Base-by-base conservation (phyloP, 2,113 vertebrate species). In the Pterocles burchelli region DNA sequence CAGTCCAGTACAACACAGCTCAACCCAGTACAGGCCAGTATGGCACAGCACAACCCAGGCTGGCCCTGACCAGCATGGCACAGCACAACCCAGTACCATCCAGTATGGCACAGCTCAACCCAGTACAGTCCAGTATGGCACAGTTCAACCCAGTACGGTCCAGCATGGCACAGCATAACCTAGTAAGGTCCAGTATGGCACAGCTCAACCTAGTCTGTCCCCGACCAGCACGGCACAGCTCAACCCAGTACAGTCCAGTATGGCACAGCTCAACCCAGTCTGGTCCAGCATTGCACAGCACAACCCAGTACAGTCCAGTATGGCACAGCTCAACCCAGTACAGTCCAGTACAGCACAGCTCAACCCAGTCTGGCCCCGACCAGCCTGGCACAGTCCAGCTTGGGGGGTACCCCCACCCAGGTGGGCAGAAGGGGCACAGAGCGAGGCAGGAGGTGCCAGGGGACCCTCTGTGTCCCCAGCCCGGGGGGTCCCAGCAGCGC, bases 331-430 rank as follows among this genome's bases (percentile, higher is more conserved):
- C 20, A 3, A 51, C 15, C 20, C 4, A 8, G 31, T 14, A 12
- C 36, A 11, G 58, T 52, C 5, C 22, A 13, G 54, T 0, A n/a
- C n/a, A n/a, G 28, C 72, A 21, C 24, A 28, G 52, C 33, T 28
- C 20, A 3, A 51, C 15, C 20, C 4, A 8, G 31, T 14, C n/a
- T n/a, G n/a, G n/a, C n/a, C n/a, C n/a, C n/a, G n/a, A n/a, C n/a
- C n/a, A n/a, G n/a, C n/a, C n/a, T n/a, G n/a, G n/a, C n/a, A 12
- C 36, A 11, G 58, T 52, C 5, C 55, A 2, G 41, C 18, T 9
- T 1, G 13, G 33, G 2, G 3, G 1, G 33, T 6, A 2, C 33
- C 34, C 61, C 21, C 4, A 17, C 11, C 5, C 2, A 4, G 33
- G 36, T 12, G 20, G 73, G 48, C n/a, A 51, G 36, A 57, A 33